Evolutionary conservation across 1,140 invertebrate species (phyloP), one percentile per base, ranked within the genome.

Genomic region (Drosophila pallidifrons): DNA sequence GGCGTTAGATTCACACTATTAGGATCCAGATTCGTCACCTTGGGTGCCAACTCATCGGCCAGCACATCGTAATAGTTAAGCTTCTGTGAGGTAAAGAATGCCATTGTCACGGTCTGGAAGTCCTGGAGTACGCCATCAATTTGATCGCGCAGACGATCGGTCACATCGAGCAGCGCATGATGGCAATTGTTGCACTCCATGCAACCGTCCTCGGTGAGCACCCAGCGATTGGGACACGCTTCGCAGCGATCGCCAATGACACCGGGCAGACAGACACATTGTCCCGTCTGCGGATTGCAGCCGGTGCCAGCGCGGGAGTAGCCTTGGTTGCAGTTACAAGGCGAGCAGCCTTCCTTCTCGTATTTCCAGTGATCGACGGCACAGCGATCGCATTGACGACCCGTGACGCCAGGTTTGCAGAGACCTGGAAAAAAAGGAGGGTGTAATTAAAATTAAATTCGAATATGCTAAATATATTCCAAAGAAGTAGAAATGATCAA

Each of bases 241-340:
- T 99, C 98, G 93, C 99, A 99, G 87, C 98, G 98, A 82, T 97
- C 96, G 1, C 99, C 99, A 45, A 98, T 96, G 0, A 99, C 99
- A 11, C 98, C 98, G 0, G 97, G 97, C 20, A 99, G 93, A 93
- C 99, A 99, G 60, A 97, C 95, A 92, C 99, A 99, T 75, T 98
- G 97, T 0, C 99, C 99, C 1, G 96, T 99, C 7, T 94, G 82
- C 0, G 96, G 94, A 92, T 99, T 97, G 83, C 98, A 99, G 15
- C 97, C 97, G 13, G 97, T 96, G 1, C 97, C 98, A 8, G 72
- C 66, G 25, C 97, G 94, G 0, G 98, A 98, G 91, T 97, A 98
- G 2, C 96, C 96, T 64, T 95, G 95, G 77, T 97, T 98, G 82
- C 97, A 98, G 59, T 95, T 96, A 85, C 97, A 98, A 65, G 96